Conservation (phyloP, 2,888 invertebrate genomes). For the Isoperla grammatica region DNA sequence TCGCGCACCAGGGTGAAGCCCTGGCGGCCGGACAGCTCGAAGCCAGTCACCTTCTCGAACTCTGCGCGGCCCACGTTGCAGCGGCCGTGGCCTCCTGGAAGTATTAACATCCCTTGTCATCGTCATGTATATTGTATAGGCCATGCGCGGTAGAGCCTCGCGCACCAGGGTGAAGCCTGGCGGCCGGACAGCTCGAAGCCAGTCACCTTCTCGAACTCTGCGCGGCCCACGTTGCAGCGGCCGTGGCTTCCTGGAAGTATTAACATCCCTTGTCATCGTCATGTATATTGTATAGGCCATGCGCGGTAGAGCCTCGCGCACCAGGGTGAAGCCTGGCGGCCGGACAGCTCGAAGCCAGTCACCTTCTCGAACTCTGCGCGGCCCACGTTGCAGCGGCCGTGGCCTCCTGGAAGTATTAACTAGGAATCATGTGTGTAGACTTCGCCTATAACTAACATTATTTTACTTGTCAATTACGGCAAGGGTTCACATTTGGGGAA, state of each 20-base stretch:
- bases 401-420: constrained; percentile 23
- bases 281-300: constrained; percentile 42
- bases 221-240: constrained; percentile 38
- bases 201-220: constrained; percentile 41
- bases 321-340: constrained; percentile 36
- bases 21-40: constrained; percentile 37
- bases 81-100: constrained; percentile 33
- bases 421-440: no score
- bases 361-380: constrained; percentile 41
- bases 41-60: constrained; percentile 41
- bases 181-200: constrained; percentile 39
- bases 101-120: no score
- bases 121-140: constrained; percentile 41
- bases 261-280: no score
- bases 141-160: constrained; percentile 40
- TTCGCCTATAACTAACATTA: no score
- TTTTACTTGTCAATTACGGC: no score
- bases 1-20: constrained; percentile 38
- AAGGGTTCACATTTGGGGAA: no score
- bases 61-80: constrained; percentile 39
- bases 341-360: constrained; percentile 39
- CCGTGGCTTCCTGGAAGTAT: constrained; percentile 31
- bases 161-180: constrained; percentile 37
- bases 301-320: constrained; percentile 39
- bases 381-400: constrained; percentile 38